Evolutionary conservation across 2,797 vertebrate species (phyloP), one percentile per base, ranked within the genome.

Genomic region (Xyrichtys novacula): DNA sequence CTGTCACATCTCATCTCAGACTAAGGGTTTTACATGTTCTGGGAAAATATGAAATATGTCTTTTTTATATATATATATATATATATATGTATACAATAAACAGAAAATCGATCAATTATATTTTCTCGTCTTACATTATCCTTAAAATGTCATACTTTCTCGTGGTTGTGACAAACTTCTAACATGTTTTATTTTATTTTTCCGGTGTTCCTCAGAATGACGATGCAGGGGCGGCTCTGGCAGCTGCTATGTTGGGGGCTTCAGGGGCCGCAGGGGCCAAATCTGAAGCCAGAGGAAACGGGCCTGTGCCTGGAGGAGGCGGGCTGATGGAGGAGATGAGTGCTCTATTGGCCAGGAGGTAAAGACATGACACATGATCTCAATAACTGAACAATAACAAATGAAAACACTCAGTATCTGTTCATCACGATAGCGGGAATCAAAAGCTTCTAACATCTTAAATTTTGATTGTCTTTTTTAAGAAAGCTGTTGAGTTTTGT

Each of bases 301-400:
- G 97, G 28, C 96, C 96, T 0, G 92, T 97, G 74, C 90, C 97
- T 6, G 97, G 93, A 79, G 97, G 97, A 72, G 97, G 97, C 68
- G 97, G 98, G 19, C 92, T 99, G 16, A 99, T 99, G 97, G 98
- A 99, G 85, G 97, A 99, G 87, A 99, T 99, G 98, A 99, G 97
- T 0, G 97, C 97, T 76, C 93, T 99, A 80, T 93, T 99, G 92
- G 98, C 98, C 87, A 95, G 97, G 91, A 98, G 98, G 98, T 98
- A 85, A 73, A 14, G 52, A 25, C 14, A 25, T 22, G 19, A 14
- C 39, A 40, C 34, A 36, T 1, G n/a, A n/a, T n/a, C n/a, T n/a
- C n/a, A n/a, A n/a, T n/a, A n/a, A n/a, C n/a, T n/a, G n/a, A n/a
- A n/a, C n/a, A n/a, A n/a, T n/a, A n/a, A n/a, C n/a, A n/a, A n/a